phyloP scores from a whole-genome alignment of 2,797 vertebrate species.

The Dicrostonyx torquatus region DNA sequence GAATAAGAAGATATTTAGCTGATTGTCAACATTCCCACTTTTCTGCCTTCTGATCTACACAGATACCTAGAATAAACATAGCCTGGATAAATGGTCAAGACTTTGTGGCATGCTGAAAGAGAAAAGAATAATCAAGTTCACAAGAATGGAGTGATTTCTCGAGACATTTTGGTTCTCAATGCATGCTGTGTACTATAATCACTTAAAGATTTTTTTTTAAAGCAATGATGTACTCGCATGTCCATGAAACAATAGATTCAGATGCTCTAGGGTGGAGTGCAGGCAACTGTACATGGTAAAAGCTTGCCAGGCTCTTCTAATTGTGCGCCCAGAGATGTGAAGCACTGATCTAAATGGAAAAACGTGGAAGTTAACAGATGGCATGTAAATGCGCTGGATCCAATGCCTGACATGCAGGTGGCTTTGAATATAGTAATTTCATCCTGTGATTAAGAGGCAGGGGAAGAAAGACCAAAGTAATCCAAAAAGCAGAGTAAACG shows the following conservation, averaged over 20 bases:
- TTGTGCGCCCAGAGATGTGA: not conserved
- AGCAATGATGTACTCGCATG: not conserved
- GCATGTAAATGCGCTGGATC: not conserved
- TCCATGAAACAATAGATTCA: not conserved
- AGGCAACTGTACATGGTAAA: not conserved
- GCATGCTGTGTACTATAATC: not conserved
- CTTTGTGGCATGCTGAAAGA: not conserved
- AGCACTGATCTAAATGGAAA: not conserved
- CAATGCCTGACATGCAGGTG: not conserved
- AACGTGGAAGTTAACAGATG: not conserved
- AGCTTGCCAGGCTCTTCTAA: slow-evolving; percentile 4
- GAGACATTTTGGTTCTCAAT: not conserved
- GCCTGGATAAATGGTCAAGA: not conserved
- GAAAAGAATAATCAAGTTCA: not conserved
- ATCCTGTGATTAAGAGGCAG: not conserved
- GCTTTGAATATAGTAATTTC: not conserved
- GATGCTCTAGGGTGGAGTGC: not conserved
- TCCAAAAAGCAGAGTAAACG: not conserved
- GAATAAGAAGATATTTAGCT: not conserved
- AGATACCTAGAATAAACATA: not conserved
- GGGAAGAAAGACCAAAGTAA: slow-evolving; percentile 1
- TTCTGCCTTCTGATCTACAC: not conserved
- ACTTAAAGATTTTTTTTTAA: not conserved
- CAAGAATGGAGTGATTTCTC: not conserved
- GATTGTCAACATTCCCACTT: not conserved